Evolutionary conservation across 2,888 invertebrate species (phyloP).

Genomic region (Cordylochernes scorpioides): DNA sequence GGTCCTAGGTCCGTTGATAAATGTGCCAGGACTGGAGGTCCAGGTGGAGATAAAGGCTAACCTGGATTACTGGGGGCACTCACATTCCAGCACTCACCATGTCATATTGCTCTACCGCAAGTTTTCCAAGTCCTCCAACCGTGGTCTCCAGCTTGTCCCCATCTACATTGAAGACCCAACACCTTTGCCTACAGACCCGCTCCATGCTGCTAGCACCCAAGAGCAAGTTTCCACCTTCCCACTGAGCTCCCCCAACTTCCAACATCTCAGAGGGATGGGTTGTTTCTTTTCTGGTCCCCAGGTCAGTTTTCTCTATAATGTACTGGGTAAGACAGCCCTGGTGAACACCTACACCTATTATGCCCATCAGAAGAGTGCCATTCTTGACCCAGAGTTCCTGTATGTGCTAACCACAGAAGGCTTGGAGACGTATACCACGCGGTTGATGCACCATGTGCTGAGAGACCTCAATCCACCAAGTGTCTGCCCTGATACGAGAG

Average conservation of each 20-base stretch:
- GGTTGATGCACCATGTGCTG: slow-evolving; percentile 23
- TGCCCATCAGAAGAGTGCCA: slow-evolving; percentile 36
- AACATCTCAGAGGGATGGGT: slow-evolving; percentile 30
- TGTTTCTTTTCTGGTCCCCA: slow-evolving; percentile 36
- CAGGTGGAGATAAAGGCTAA: no score
- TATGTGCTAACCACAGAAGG: slow-evolving; percentile 47
- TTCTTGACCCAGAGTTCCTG: slow-evolving; percentile 32
- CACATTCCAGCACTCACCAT: no score
- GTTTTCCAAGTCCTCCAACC: no score
- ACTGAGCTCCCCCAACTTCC: slow-evolving; percentile 6
- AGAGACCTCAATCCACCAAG: slow-evolving; percentile 19
- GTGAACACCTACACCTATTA: slow-evolving; percentile 42
- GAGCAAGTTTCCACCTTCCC: slow-evolving; percentile 6
- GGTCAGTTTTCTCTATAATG: slow-evolving; percentile 38
- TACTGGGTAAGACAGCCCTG: slow-evolving; percentile 25
- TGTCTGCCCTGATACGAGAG: slow-evolving; percentile 29
- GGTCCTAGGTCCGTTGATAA: no score
- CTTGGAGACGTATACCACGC: slow-evolving; percentile 43
- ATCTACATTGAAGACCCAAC: slow-evolving; percentile 14
- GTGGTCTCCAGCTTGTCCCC: slow-evolving; percentile 18
- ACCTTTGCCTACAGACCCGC: slow-evolving; percentile 5
- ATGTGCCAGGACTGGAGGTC: no score
- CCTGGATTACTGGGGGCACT: no score
- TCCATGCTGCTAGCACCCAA: slow-evolving; percentile 6
- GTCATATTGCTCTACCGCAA: slow-evolving; percentile 12